Conservation (phyloP, 2,797 vertebrate species). For the Sebastes iracundus region DNA sequence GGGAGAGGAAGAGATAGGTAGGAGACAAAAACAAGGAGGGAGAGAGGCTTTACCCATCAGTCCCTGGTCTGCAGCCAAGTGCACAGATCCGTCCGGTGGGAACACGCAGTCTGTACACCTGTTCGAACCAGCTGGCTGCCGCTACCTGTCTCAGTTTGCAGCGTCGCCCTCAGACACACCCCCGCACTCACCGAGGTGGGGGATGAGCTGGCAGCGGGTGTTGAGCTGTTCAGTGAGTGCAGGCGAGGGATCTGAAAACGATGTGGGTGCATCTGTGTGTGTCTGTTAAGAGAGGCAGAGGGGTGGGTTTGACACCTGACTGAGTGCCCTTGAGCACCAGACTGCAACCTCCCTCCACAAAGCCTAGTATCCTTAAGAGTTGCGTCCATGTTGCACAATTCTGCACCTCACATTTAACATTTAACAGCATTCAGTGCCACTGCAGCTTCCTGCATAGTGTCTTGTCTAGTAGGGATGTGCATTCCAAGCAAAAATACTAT, state of each 20-base stretch:
- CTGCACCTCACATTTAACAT: background rate
- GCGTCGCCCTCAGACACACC: conserved; percentile 80
- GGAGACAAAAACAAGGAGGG: conserved; percentile 16
- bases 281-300: background rate
- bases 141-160: conserved; percentile 87
- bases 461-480: too few species aligned
- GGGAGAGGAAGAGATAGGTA: background rate
- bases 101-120: conserved; percentile 91
- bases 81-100: conserved; percentile 88
- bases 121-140: conserved; percentile 92
- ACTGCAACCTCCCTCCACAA: background rate
- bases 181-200: conserved; percentile 30
- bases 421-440: background rate
- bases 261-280: background rate
- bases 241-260: background rate
- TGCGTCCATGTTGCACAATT: background rate
- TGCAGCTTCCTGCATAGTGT: background rate
- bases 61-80: conserved; percentile 91
- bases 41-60: conserved; percentile 84
- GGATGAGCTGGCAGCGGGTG: background rate
- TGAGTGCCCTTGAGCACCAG: background rate
- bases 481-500: too few species aligned
- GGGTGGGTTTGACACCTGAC: background rate
- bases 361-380: background rate
- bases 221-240: background rate